phyloP scores from a whole-genome alignment of 2,888 invertebrate species.

The Conops quadrifasciatus region DNA sequence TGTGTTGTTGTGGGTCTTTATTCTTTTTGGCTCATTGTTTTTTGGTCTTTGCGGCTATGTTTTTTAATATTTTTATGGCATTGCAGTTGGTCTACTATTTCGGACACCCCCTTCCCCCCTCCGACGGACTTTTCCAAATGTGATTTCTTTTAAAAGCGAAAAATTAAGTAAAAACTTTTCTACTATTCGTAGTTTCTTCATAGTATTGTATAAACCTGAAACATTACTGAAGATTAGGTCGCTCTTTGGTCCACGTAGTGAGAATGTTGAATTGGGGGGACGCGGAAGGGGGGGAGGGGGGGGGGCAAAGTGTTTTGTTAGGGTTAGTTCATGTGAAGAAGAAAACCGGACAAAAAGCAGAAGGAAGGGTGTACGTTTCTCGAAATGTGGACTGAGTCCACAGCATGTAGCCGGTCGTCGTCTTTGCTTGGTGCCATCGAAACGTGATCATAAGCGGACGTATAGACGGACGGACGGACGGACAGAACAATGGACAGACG shows the following conservation, averaged over 20 bases:
- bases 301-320: too few relatives aligned
- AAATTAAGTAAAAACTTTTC: slow-evolving; percentile 32
- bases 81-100: slow-evolving; percentile 14
- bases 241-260: background rate
- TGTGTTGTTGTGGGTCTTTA: slow-evolving; percentile 16
- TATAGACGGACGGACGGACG: too few relatives aligned
- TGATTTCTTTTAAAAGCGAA: slow-evolving; percentile 31
- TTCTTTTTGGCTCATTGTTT: slow-evolving; percentile 30
- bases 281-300: background rate
- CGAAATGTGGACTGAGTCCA: too few relatives aligned
- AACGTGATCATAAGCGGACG: background rate
- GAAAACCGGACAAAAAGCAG: background rate
- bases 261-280: background rate
- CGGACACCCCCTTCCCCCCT: background rate
- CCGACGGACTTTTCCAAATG: slow-evolving; percentile 36
- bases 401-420: background rate
- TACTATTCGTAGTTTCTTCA: background rate
- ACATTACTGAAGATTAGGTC: background rate
- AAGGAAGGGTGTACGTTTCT: background rate
- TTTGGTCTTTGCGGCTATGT: slow-evolving; percentile 34
- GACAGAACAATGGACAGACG: too few relatives aligned
- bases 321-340: too few relatives aligned
- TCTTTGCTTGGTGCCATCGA: background rate
- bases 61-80: slow-evolving; percentile 30
- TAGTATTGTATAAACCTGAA: too few relatives aligned